A percentile compares a stretch with the other conserved stretches of the same genome.
Conservation (phyloP, 2,113 vertebrate species). For the Rhinopomastus cyanomelas region DNA sequence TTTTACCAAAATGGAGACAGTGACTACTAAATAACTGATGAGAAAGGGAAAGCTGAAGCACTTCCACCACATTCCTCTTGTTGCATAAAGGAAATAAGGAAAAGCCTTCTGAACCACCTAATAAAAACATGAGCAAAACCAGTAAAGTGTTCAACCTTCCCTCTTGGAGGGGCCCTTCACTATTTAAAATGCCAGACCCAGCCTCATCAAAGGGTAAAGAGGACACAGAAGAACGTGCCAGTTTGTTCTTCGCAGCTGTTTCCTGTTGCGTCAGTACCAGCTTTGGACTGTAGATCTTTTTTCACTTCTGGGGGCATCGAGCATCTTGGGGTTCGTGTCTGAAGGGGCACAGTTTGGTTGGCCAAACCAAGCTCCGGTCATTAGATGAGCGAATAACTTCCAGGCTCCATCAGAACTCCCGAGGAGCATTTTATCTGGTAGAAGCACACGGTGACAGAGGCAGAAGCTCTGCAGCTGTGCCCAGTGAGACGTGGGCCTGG, state of each 20-base stretch:
- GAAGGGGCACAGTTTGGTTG: not conserved
- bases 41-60: not conserved
- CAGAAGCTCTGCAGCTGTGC: not conserved
- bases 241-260: not conserved
- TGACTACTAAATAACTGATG: not conserved
- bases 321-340: not conserved
- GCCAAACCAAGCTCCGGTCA: not conserved
- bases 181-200: not conserved
- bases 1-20: not conserved
- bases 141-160: not conserved
- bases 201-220: not conserved
- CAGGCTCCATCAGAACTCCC: not conserved
- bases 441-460: not conserved
- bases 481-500: not conserved
- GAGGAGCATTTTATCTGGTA: not conserved
- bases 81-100: not conserved
- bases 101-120: not conserved
- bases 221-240: accelerated
- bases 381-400: not conserved
- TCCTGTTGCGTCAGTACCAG: not conserved
- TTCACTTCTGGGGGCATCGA: not conserved
- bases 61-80: not conserved
- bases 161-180: not conserved
- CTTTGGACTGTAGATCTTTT: not conserved
- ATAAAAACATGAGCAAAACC: not conserved